Evolutionary conservation across 2,888 invertebrate genomes (phyloP).

Genomic region (Hipparchia sbordonii): DNA sequence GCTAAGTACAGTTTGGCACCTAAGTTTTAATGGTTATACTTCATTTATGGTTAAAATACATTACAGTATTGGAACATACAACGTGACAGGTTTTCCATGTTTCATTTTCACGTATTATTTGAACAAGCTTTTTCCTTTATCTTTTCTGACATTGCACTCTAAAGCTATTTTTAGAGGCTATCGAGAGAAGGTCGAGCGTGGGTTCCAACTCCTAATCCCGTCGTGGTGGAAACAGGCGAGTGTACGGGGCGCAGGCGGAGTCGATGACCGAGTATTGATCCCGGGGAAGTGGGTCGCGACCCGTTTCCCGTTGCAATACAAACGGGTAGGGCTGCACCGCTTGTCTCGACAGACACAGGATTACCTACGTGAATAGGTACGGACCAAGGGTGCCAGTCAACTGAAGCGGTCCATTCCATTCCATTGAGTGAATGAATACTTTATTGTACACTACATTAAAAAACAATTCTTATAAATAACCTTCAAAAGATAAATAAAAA

Average conservation of each 20-base stretch:
- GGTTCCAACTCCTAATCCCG: constrained; percentile 37
- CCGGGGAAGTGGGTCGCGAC: constrained; percentile 77
- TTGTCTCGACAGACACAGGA: constrained; percentile 40
- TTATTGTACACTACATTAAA: too few relatives aligned
- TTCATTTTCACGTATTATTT: background rate
- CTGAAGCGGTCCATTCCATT: too few relatives aligned
- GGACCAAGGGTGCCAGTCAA: background rate
- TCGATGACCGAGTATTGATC: constrained; percentile 83
- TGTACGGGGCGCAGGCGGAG: constrained; percentile 63
- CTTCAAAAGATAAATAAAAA: too few relatives aligned
- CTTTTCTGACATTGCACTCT: constrained; percentile 13
- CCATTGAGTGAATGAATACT: too few relatives aligned
- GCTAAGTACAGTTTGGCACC: too few relatives aligned
- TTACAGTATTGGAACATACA: too few relatives aligned
- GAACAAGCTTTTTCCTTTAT: background rate
- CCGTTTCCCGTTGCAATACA: constrained; percentile 76
- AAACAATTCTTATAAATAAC: too few relatives aligned
- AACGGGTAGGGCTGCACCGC: constrained; percentile 60
- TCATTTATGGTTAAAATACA: too few relatives aligned
- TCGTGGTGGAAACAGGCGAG: constrained; percentile 54
- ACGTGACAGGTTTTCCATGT: background rate
- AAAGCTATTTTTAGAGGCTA: constrained; percentile 42
- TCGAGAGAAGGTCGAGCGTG: constrained; percentile 37
- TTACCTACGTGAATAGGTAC: constrained; percentile 31
- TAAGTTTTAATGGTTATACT: too few relatives aligned